A percentile compares a stretch with the other conserved stretches of the same genome.
phyloP scores from a whole-genome alignment of 2,888 invertebrate species.

The Tupiocoris notatus region DNA sequence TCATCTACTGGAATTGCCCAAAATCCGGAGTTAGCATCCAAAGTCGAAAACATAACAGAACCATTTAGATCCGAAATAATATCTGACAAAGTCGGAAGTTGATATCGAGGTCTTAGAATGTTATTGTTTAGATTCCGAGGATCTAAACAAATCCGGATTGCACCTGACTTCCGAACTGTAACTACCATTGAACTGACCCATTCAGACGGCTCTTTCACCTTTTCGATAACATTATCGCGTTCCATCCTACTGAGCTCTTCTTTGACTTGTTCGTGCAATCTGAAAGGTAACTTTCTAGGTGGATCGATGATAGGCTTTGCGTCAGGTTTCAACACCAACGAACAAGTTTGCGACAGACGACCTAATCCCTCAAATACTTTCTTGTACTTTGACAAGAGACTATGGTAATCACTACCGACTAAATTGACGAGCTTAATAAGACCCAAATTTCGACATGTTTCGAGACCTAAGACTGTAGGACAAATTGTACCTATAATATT shows the following conservation, averaged over 20 bases:
- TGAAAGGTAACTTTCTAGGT: constrained; percentile 13
- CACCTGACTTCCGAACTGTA: too few species aligned
- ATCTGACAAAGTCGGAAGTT: constrained; percentile 13
- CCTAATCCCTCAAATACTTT: constrained; percentile 16
- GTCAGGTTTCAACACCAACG: background rate
- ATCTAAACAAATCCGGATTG: constrained; percentile 12
- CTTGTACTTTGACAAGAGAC: background rate
- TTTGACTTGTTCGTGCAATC: constrained; percentile 12
- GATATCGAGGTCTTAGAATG: constrained; percentile 1
- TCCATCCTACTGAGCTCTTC: constrained; percentile 12
- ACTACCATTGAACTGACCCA: constrained; percentile 28
- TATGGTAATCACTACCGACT: background rate
- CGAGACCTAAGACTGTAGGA: constrained; percentile 9
- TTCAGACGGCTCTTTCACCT: constrained; percentile 30
- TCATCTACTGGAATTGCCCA: constrained; percentile 1
- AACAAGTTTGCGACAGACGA: background rate
- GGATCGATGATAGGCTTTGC: constrained; percentile 10
- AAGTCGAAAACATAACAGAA: background rate
- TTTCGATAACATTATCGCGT: background rate
- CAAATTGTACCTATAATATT: constrained; percentile 5
- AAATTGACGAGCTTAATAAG: background rate
- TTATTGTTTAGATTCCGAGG: constrained; percentile 11
- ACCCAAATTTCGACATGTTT: constrained; percentile 1
- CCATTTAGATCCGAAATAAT: constrained; percentile 8
- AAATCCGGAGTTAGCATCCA: constrained; percentile 13